phyloP scores from a whole-genome alignment of 1,140 invertebrate species.

The Drosophila rhopaloa region DNA sequence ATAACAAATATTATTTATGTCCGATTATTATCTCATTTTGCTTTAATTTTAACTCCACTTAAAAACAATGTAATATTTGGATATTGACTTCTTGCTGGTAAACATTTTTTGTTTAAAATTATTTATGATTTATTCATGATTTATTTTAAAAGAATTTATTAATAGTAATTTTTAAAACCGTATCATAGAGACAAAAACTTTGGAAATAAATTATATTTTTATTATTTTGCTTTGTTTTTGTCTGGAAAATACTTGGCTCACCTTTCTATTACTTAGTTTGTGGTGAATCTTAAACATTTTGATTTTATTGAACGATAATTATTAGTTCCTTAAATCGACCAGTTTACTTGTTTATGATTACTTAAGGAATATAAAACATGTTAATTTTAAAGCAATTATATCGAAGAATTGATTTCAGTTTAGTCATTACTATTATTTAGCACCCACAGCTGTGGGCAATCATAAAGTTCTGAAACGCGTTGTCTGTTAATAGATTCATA shows the following conservation, averaged over 20 bases:
- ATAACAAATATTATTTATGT: neutral
- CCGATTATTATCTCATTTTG: too few species aligned
- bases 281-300: too few species aligned
- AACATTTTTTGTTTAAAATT: neutral
- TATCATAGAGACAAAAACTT: too few species aligned
- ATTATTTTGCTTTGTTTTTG: too few species aligned
- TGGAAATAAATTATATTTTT: too few species aligned
- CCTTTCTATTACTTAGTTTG: too few species aligned
- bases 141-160: neutral
- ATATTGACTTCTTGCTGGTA: neutral
- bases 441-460: slow-evolving; percentile 11
- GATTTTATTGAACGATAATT: too few species aligned
- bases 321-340: neutral
- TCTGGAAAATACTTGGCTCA: too few species aligned
- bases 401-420: neutral
- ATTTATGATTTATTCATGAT: neutral
- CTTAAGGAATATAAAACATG: neutral
- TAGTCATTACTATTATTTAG: slow-evolving; percentile 13
- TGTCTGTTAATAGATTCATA: slow-evolving; percentile 20
- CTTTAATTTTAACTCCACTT: too few species aligned
- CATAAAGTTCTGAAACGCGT: slow-evolving; percentile 12
- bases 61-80: neutral
- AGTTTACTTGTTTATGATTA: neutral
- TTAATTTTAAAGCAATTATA: neutral
- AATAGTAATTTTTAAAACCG: too few species aligned